A percentile compares a stretch with the other conserved stretches of the same genome.
Conservation (phyloP, 2,888 invertebrate genomes). For the Clitarchus hookeri region DNA sequence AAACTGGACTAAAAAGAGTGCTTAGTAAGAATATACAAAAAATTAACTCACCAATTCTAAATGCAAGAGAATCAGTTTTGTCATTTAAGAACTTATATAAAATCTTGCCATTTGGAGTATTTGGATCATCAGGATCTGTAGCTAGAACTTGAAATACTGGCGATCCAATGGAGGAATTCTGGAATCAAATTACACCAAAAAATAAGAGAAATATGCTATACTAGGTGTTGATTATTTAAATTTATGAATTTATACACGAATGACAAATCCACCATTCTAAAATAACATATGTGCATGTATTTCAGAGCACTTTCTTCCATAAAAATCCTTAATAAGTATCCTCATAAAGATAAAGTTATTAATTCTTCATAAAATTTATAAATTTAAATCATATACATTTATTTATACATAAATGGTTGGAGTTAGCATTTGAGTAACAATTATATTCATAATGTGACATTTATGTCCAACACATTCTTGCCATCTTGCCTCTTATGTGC, state of each 20-base stretch:
- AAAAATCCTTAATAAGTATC: too few species aligned
- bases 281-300: background rate
- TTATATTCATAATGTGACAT: too few species aligned
- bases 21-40: background rate
- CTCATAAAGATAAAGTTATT: too few species aligned
- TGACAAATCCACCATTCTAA: background rate
- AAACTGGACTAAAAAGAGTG: background rate
- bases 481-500: too few species aligned
- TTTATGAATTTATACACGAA: too few species aligned
- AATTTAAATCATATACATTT: too few species aligned
- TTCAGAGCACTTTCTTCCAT: too few species aligned
- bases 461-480: too few species aligned
- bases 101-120: conserved; percentile 73
- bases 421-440: too few species aligned
- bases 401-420: too few species aligned
- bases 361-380: too few species aligned
- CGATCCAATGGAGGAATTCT: conserved; percentile 74
- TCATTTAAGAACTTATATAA: conserved; percentile 73
- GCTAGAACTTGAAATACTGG: conserved; percentile 77
- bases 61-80: conserved; percentile 65
- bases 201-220: background rate
- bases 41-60: conserved; percentile 60
- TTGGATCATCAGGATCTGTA: conserved; percentile 77
- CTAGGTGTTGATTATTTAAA: too few species aligned
- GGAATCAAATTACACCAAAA: conserved; percentile 42